Evolutionary conservation across 2,113 vertebrate species (phyloP), one percentile per base, ranked within the genome.

Genomic region (Brachionichthys hirsutus): DNA sequence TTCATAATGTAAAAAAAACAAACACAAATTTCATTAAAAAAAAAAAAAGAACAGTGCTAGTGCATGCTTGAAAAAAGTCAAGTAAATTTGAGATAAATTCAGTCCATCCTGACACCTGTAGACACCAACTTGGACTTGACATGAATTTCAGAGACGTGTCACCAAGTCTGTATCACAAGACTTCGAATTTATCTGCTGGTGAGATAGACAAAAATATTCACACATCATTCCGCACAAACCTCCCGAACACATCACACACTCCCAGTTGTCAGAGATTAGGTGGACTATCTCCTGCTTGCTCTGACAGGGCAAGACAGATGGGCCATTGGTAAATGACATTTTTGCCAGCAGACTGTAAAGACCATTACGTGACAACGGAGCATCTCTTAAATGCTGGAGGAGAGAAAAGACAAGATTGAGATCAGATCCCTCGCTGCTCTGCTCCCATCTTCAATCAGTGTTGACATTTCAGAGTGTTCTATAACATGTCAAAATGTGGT

Each of bases 301-400:
- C 67, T 85, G 85, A 86, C 85, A 81, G 63, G 75, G 79, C 62
- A 18, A 16, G 52, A 35, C 4, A 61, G 76, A 81, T 70, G 77
- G 18, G 6, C 15, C 53, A 57, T 62, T 80, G 40, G 36, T n/a
- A 75, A 80, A 79, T 73, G 52, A 59, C 82, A 86, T 88, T 84
- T 87, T 88, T 90, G 82, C 75, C 89, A 87, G 80, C 61, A 87
- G 90, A 91, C 88, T 85, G 83, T 83, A 80, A 85, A 80, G 57
- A 44, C 70, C 54, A 53, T 86, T 90, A 82, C 88, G 89, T 89
- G 89, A 91, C 89, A 86, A 59, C 71, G 42, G 68, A 74, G 51
- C 67, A 73, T 82, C 78, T 80, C 57, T 45, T 49, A 35, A 61
- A 62, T 41, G 50, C 47, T 47, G 38, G 46, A 57, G 42, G 42